A percentile compares a stretch with the other conserved stretches of the same genome.
Conservation (phyloP, 2,797 vertebrate species). For the Antrozous pallidus region DNA sequence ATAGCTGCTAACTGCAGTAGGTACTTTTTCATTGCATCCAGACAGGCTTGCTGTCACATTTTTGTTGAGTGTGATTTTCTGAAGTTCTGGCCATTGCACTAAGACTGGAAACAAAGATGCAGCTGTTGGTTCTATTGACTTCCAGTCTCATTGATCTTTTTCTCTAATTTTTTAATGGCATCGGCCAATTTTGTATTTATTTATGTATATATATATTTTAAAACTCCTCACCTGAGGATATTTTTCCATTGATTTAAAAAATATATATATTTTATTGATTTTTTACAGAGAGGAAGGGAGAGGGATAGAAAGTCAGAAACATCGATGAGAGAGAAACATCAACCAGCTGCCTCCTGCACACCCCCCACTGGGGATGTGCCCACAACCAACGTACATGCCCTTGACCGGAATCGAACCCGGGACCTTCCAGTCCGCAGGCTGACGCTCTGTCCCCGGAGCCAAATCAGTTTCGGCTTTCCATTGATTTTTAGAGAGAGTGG, state of each 20-base stretch:
- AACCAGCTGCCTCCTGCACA: too few relatives aligned
- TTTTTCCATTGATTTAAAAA: background rate
- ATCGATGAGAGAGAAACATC: background rate
- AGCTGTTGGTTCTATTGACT: background rate
- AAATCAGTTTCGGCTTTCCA: too few relatives aligned
- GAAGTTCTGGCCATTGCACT: background rate
- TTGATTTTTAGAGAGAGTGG: too few relatives aligned
- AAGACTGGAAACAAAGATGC: background rate
- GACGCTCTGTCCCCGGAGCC: too few relatives aligned
- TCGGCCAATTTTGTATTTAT: too few relatives aligned
- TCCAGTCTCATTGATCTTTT: background rate
- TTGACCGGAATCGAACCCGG: too few relatives aligned
- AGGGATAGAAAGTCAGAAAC: background rate
- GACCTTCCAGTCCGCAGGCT: too few relatives aligned
- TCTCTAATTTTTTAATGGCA: background rate
- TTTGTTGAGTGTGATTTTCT: background rate
- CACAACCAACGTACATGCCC: too few relatives aligned
- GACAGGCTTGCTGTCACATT: background rate
- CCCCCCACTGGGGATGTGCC: too few relatives aligned
- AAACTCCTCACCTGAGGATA: background rate
- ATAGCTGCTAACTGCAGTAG: background rate
- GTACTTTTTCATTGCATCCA: background rate
- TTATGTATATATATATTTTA: background rate
- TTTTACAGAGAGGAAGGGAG: background rate
- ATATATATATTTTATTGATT: too few relatives aligned